Evolutionary conservation across 37 sponge, comb jelly and placozoan species (phyloP).

Genomic region (Chondrosia reniformis): DNA sequence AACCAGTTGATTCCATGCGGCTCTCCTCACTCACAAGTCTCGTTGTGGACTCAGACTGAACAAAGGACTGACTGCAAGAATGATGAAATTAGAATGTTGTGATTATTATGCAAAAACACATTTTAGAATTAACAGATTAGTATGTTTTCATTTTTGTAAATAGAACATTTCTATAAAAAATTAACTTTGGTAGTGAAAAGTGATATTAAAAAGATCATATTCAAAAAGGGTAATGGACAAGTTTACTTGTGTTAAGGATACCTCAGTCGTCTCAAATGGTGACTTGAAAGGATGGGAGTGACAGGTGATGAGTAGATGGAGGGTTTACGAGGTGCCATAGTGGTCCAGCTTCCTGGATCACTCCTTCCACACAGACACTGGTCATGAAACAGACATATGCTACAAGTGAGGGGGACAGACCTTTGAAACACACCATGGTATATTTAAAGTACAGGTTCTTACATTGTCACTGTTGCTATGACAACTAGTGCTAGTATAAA

Average conservation of each 20-base stretch:
- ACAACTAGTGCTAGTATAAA: not conserved
- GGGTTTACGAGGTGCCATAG: not conserved
- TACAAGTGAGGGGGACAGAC: not conserved
- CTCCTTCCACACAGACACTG: constrained; percentile 3
- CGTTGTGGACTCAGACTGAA: not conserved
- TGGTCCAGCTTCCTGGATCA: not conserved
- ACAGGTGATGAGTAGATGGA: not conserved
- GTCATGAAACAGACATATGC: not conserved
- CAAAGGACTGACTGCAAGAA: not conserved
- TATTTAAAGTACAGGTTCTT: too few species aligned
- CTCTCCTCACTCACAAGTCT: not conserved
- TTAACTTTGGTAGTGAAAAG: too few species aligned
- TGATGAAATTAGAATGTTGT: too few species aligned
- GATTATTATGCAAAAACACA: too few species aligned
- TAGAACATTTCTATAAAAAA: too few species aligned
- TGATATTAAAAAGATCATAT: not conserved
- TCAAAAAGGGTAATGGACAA: not conserved
- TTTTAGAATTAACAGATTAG: too few species aligned
- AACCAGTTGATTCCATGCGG: not conserved
- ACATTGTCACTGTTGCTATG: not conserved
- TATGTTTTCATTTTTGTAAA: too few species aligned
- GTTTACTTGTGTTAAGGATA: not conserved
- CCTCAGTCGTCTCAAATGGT: not conserved
- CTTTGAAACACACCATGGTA: not conserved
- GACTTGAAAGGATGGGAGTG: not conserved